phyloP scores from a whole-genome alignment of 2,888 invertebrate species.

The Lycocerus yunnanus region DNA sequence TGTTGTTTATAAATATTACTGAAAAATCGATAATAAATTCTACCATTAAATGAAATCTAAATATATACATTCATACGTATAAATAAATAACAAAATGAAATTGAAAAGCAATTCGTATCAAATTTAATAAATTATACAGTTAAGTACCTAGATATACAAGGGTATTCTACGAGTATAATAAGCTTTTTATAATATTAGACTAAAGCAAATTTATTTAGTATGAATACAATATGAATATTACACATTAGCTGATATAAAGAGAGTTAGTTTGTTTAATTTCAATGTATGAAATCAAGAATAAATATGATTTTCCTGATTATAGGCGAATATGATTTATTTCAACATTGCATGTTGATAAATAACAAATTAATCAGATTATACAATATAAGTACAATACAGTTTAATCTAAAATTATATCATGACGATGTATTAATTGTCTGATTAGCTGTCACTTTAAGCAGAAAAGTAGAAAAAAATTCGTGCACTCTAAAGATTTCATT shows the following conservation, averaged over 20 bases:
- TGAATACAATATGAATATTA: neutral
- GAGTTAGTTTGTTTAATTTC: neutral
- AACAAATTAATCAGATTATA: slow-evolving; percentile 1
- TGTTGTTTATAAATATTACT: neutral
- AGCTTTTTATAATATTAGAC: neutral
- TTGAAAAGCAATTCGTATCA: neutral
- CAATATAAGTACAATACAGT: neutral
- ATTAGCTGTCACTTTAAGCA: neutral
- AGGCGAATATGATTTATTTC: neutral
- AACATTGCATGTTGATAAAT: neutral
- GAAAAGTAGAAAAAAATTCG: neutral
- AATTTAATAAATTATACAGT: neutral
- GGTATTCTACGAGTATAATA: neutral
- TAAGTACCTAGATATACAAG: too few relatives aligned
- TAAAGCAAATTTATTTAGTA: neutral
- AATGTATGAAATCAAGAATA: neutral
- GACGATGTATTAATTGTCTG: neutral
- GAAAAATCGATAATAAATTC: neutral
- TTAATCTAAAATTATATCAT: neutral
- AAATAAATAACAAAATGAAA: neutral
- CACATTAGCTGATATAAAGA: neutral
- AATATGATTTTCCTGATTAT: neutral
- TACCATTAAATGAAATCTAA: neutral
- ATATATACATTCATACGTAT: neutral
- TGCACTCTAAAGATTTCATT: neutral